Evolutionary conservation across 1,140 invertebrate genomes (phyloP), one percentile per base, ranked within the genome.

Genomic region (Polypedilum vanderplanki): DNA sequence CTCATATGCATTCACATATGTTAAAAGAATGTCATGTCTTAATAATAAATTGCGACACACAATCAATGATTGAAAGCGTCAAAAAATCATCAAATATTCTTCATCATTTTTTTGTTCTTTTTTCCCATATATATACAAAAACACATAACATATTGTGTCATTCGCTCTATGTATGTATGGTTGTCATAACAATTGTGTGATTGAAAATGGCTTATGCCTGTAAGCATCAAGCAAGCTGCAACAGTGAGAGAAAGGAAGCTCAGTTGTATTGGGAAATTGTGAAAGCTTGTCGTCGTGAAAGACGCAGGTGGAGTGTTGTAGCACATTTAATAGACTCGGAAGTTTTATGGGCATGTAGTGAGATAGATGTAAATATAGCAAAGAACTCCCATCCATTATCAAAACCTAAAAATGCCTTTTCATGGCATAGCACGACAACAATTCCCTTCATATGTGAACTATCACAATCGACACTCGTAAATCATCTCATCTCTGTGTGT

Each of bases 301-400:
- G 46, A 57, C 46, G 46, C 46, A 57, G 46, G 46, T 57, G 46
- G 12, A 57, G 5, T 33, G 1, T 33, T 15, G 46, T 15, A 57
- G 12, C 46, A 57, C 46, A 57, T 57, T 57, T 57, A 57, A 57
- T 57, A 57, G 46, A 57, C 46, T 57, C 46, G 46, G 46, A 57
- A 57, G n/a, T 57, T 33, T 33, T 33, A n/a, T 57, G 46, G 4
- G 46, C n/a, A 1, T 57, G 15, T 46, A 46, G 5, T 10, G 10
- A 10, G 5, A 41, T 41, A 46, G 9, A 46, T 46, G 15, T 15
- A 46, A 10, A 46, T 1, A 46, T 10, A 10, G 15, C 15, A 15
- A 10, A 46, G 41, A 46, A 46, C 1, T 10, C 9, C 9, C 41
- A 46, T 46, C 41, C 41, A 46, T 46, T 15, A 10, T 46, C 15